phyloP scores from a whole-genome alignment of 2,888 invertebrate genomes.

The Parnassius smintheus region DNA sequence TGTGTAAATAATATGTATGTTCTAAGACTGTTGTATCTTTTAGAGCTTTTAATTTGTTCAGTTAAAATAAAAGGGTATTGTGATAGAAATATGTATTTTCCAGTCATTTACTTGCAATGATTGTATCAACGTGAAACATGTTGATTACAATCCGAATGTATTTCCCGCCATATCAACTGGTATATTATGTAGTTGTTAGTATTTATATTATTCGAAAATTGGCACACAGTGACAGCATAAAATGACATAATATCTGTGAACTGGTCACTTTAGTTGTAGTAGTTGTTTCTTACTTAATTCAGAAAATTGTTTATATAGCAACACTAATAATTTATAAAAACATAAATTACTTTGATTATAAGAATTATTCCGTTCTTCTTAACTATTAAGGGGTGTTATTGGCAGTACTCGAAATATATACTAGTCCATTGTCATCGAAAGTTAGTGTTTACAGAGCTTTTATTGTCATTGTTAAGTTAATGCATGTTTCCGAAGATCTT shows the following conservation, averaged over 20 bases:
- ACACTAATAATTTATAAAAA: background rate
- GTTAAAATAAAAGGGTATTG: slow-evolving; percentile 61
- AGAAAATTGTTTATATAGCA: background rate
- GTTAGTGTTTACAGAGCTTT: slow-evolving; percentile 37
- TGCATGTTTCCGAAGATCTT: slow-evolving; percentile 33
- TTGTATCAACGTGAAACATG: background rate
- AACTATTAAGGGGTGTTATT: slow-evolving; percentile 26
- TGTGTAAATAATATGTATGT: slow-evolving; percentile 78
- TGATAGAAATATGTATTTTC: slow-evolving; percentile 71
- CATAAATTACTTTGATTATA: slow-evolving; percentile 2
- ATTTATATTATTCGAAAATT: slow-evolving; percentile 1
- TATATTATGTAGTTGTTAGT: slow-evolving; percentile 4
- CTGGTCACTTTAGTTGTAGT: background rate
- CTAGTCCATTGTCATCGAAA: slow-evolving; percentile 48
- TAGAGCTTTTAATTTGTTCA: slow-evolving; percentile 78
- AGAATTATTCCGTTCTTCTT: slow-evolving; percentile 18
- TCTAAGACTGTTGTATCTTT: slow-evolving; percentile 79
- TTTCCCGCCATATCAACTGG: slow-evolving; percentile 28
- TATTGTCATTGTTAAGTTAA: slow-evolving; percentile 32
- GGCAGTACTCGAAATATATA: slow-evolving; percentile 36
- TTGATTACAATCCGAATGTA: slow-evolving; percentile 3
- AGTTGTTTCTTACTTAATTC: background rate
- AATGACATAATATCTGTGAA: background rate
- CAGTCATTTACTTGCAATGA: slow-evolving; percentile 59
- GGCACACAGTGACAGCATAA: slow-evolving; percentile 13